Percentiles rank a stretch among this genome's conserved stretches.
Evolutionary conservation across 2,797 vertebrate genomes (phyloP).

Genomic region (Eulemur coronatus): DNA sequence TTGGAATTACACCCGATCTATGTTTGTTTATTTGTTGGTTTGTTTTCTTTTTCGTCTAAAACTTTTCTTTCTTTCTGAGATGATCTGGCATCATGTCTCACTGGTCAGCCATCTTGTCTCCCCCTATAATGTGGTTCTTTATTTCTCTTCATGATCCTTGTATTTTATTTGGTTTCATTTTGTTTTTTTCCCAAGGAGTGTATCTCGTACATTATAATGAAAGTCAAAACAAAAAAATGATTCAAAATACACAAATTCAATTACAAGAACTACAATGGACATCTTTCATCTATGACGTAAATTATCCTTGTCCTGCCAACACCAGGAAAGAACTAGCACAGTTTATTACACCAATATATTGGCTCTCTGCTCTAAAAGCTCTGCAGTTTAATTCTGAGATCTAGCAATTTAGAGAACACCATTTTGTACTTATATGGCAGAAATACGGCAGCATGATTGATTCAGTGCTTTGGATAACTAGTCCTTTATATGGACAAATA

Average conservation of each 20-base stretch:
- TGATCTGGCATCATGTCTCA: too few relatives aligned
- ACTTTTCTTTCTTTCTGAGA: too few relatives aligned
- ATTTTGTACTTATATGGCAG: background rate
- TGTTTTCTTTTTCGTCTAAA: too few relatives aligned
- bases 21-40: too few relatives aligned
- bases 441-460: background rate
- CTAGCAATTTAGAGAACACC: background rate
- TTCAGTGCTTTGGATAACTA: background rate
- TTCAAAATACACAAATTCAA: background rate
- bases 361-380: background rate
- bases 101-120: too few relatives aligned
- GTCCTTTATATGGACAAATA: background rate
- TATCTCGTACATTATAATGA: conserved; percentile 14
- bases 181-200: background rate
- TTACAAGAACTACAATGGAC: background rate
- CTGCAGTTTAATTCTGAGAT: background rate
- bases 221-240: conserved; percentile 2
- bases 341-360: background rate
- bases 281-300: background rate
- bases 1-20: too few relatives aligned
- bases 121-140: background rate
- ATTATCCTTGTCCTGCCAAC: background rate
- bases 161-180: conserved; percentile 40
- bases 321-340: background rate
- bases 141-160: background rate